Percentiles rank a stretch among this genome's conserved stretches.
Evolutionary conservation across 2,888 invertebrate genomes (phyloP).

Genomic region (Chrysomela aeneicollis): DNA sequence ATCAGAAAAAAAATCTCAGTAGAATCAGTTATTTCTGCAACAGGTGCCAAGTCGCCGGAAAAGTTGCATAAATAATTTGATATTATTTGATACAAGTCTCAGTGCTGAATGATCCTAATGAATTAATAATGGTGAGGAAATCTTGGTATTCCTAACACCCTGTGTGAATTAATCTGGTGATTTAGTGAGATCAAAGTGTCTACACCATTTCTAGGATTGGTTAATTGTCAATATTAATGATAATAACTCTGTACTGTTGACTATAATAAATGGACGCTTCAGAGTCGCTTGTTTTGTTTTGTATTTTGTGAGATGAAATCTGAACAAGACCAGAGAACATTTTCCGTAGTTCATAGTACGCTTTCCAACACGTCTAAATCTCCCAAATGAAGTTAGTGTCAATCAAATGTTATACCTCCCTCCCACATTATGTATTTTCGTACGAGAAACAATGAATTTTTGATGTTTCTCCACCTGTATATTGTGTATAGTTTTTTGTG

Average conservation of each 20-base stretch:
- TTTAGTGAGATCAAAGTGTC: neutral
- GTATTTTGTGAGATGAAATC: constrained; percentile 28
- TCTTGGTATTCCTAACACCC: neutral
- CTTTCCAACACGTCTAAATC: neutral
- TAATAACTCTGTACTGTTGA: neutral
- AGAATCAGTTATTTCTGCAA: too few relatives aligned
- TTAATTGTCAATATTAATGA: constrained; percentile 28
- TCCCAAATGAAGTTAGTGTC: constrained; percentile 10
- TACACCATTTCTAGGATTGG: neutral
- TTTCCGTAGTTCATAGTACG: constrained; percentile 24
- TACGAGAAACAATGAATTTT: constrained; percentile 53
- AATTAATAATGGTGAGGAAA: too few relatives aligned
- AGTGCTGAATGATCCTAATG: neutral
- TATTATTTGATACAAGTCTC: too few relatives aligned
- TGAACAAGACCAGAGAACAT: constrained; percentile 35
- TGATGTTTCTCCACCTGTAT: constrained; percentile 55
- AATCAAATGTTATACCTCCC: constrained; percentile 26
- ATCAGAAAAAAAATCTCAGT: constrained; percentile 5
- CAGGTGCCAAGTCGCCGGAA: too few relatives aligned
- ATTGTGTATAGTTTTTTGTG: constrained; percentile 55
- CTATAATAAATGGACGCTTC: constrained; percentile 16
- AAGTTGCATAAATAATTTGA: too few relatives aligned
- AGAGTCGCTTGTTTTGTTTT: constrained; percentile 17
- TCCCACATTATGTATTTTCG: constrained; percentile 30
- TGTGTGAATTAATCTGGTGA: neutral